Percentiles rank a stretch among this genome's conserved stretches.
Conservation (phyloP, 2,113 vertebrate species). For the Barbus barbus region DNA sequence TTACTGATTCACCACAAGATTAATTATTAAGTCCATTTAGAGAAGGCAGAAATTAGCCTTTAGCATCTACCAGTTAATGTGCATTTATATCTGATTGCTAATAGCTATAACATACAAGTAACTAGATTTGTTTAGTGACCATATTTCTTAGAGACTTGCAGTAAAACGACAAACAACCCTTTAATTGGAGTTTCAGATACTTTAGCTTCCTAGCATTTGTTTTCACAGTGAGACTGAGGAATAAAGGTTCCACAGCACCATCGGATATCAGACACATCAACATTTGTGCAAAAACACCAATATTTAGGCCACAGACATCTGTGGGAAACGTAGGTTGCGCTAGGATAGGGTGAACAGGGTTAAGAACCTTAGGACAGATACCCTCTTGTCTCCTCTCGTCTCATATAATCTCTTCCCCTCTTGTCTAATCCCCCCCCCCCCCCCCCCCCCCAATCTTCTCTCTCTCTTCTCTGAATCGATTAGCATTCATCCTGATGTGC, state of each 20-base stretch:
- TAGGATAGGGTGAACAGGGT: constrained; percentile 8
- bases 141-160: neutral
- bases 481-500: constrained; percentile 28
- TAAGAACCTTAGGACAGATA: constrained; percentile 3
- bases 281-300: neutral
- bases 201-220: neutral
- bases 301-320: constrained; percentile 8
- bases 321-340: neutral
- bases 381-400: neutral
- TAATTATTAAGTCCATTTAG: neutral
- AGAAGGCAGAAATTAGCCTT: neutral
- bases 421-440: neutral
- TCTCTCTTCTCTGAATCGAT: constrained; percentile 11
- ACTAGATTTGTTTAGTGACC: neutral
- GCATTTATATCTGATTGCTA: neutral
- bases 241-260: neutral
- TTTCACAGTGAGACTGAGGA: neutral
- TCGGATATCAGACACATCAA: neutral
- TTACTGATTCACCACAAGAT: neutral
- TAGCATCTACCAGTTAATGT: neutral
- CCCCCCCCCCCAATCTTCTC: neutral
- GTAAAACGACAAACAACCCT: neutral
- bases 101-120: neutral
- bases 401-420: neutral
- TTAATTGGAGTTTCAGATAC: neutral